These are phyloP conservation scores for Pseudoatta argentina DNA, from an alignment of 1,140 invertebrate species.

Conservation along the genomic window DNA sequence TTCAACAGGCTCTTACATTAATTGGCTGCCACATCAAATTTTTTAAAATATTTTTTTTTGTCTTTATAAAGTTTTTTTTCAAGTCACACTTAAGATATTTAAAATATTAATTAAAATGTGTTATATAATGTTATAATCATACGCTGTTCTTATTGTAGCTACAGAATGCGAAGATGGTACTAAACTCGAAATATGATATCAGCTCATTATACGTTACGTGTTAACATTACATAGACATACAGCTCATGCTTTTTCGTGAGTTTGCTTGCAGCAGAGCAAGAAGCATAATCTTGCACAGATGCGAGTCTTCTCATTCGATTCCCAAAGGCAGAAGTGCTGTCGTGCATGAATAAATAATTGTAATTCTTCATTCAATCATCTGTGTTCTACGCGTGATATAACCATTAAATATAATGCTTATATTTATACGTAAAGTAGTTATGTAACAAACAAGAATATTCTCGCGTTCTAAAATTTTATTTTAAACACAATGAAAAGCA, in stretches of 20 bases:
- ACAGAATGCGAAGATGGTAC: not conserved
- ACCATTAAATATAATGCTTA: not conserved
- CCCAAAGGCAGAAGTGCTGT: not conserved
- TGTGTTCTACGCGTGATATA: no score
- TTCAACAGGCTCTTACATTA: not conserved
- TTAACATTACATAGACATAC: constrained; percentile 36
- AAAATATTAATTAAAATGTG: not conserved
- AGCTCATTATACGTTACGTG: constrained; percentile 11
- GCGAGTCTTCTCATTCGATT: constrained; percentile 21
- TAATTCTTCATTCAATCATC: constrained; percentile 40
- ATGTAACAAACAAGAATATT: not conserved
- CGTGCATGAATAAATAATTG: constrained; percentile 41
- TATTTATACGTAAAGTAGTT: not conserved
- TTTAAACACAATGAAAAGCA: no score
- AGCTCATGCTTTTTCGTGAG: constrained; percentile 2
- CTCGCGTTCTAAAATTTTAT: not conserved
- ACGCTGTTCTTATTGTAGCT: not conserved
- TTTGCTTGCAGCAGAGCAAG: constrained; percentile 16
- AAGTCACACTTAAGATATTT: not conserved
- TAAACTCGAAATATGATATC: constrained; percentile 40
- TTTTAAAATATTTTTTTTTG: not conserved
- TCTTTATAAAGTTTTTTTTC: not conserved
- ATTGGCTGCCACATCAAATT: not conserved
- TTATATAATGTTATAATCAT: not conserved
- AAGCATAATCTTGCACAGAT: constrained; percentile 3